Evolutionary conservation across 1,140 invertebrate genomes (phyloP), one percentile per base, ranked within the genome.

Genomic region (Drosophila lini): DNA sequence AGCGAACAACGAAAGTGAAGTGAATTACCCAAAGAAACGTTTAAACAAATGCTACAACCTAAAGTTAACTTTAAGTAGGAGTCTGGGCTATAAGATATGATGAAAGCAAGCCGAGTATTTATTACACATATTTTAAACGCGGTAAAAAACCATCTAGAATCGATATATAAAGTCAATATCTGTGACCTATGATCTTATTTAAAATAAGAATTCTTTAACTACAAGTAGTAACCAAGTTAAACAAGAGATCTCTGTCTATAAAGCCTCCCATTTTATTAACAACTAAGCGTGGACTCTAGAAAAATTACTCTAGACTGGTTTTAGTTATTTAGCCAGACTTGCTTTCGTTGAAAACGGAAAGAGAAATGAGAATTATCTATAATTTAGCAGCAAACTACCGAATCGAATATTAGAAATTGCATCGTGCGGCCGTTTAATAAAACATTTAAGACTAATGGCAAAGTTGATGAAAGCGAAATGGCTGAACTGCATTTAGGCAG

Each of bases 381-480:
- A 34, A 36, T 65, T 60, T 45, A 57, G 62, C 15, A 65, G 47
- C 25, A 36, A 53, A 38, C 48, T 34, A 19, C 34, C 34, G 48
- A 55, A 55, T 55, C 34, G 34, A 55, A 55, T 55, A 38, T 38
- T 15, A 38, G 19, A 55, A 55, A 55, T 55, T 55, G 52, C 52
- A 38, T 55, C 52, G 52, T 55, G 52, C 52, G 19, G 52, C 19
- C 52, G 52, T 38, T 55, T 55, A 55, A 55, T 55, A 55, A 65
- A 47, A 22, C 45, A 19, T 31, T 32, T 47, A 40, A 32, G 41
- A 38, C 48, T 38, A 55, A 40, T 57, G n/a, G 50, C 3, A 10
- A 69, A 34, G 34, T 48, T 40, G 28, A 48, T 28, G 65, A 71
- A 71, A 71, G 65, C 68, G 64, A 71, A 71, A 40, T 16, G 36